These are phyloP conservation scores for Ostrea edulis DNA, from an alignment of 1,140 invertebrate genomes.

Conservation along the genomic window DNA sequence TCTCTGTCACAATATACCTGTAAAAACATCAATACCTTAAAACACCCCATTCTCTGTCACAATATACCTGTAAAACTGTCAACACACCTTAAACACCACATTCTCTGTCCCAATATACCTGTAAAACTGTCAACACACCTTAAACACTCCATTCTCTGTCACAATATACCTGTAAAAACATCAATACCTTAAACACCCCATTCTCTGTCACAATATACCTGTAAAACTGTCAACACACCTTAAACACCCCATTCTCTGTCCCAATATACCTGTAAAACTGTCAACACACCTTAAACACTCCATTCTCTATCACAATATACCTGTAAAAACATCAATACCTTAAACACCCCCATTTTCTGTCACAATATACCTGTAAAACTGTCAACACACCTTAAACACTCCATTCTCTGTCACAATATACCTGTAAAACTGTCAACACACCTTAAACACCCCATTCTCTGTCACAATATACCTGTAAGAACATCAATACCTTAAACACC, in stretches of 20 bases:
- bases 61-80: constrained; percentile 41
- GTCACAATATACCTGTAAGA: constrained; percentile 52
- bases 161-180: constrained; percentile 49
- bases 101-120: constrained; percentile 58
- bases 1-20: constrained; percentile 57
- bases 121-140: background rate
- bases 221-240: background rate
- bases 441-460: constrained; percentile 55
- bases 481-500: constrained; percentile 45
- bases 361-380: constrained; percentile 46
- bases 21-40: constrained; percentile 36
- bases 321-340: constrained; percentile 40
- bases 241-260: constrained; percentile 56
- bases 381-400: constrained; percentile 43
- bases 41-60: constrained; percentile 57
- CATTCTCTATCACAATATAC: constrained; percentile 56
- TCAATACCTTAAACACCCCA: constrained; percentile 50
- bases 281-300: constrained; percentile 47
- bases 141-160: constrained; percentile 56
- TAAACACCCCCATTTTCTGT: constrained; percentile 57
- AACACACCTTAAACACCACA: constrained; percentile 49
- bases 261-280: constrained; percentile 47
- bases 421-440: constrained; percentile 12
- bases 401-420: constrained; percentile 58
- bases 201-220: constrained; percentile 58